Base-by-base conservation (phyloP, 2,113 vertebrate species). In the Neotragus moschatus region DNA sequence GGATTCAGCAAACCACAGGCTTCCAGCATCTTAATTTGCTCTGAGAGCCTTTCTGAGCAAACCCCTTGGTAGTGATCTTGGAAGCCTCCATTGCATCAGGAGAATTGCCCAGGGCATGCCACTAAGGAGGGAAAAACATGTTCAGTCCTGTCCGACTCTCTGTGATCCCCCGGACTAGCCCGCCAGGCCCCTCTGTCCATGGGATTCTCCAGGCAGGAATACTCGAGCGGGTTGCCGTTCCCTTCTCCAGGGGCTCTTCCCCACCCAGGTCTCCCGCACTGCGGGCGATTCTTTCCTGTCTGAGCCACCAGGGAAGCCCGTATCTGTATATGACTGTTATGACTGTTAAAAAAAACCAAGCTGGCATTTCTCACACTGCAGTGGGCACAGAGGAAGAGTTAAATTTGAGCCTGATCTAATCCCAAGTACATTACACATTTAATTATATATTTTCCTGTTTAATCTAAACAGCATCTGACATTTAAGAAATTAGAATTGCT, bases 371-470 rank as follows among this genome's bases (percentile, higher is more conserved):
- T 58, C n/a, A 96, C 26, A 75, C 45, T 85, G 47, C 17, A 6
- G 23, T 75, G 33, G 30, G 70, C 55, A 90, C 5, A 61, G 39
- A 91, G 17, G 47, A 96, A 92, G 33, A 95, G 60, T 39, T 93
- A 84, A 82, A 88, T 70, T 84, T 89, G 73, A 95, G 88, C 19
- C 73, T 94, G 77, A 60, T 94, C 98, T 94, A 45, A 94, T 97
- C 86, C 47, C 79, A 93, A 88, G 73, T 70, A 96, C 84, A 92
- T 88, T 56, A 87, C 49, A 66, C 25, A 96, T 9, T 55, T 79
- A 93, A 51, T 92, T 70, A 55, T 36, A 95, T 88, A 56, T 49
- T 89, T 61, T 60, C 89, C 60, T 94, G 51, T 88, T 97, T n/a
- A 93, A 81, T 58, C 66, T 60, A 79, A 56, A 93, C 80, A 61